phyloP scores from a whole-genome alignment of 2,113 vertebrate genomes.

The Nanorana parkeri region DNA sequence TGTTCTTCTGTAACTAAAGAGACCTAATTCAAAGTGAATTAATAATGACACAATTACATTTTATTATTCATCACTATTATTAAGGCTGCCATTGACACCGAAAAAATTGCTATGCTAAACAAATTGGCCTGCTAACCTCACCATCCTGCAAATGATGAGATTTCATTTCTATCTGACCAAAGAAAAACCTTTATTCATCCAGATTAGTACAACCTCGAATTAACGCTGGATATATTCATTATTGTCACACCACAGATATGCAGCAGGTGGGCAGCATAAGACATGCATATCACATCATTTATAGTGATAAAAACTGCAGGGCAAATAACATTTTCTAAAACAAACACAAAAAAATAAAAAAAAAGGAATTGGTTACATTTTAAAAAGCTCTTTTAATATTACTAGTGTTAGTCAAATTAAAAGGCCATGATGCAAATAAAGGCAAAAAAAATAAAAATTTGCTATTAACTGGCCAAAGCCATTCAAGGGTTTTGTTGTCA shows the following conservation, averaged over 20 bases:
- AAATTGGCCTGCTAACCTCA: slow-evolving; percentile 76
- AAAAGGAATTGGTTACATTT: no score
- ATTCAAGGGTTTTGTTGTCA: no score
- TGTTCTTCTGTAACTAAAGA: slow-evolving; percentile 61
- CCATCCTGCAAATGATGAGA: slow-evolving; percentile 75
- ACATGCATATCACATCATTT: slow-evolving; percentile 63
- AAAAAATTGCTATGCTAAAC: slow-evolving; percentile 75
- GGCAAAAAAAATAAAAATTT: no score
- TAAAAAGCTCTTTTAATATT: no score
- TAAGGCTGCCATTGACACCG: slow-evolving; percentile 75
- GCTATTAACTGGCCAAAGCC: no score
- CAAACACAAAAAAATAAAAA: no score
- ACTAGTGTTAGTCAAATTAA: no score
- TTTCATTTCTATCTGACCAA: slow-evolving; percentile 79
- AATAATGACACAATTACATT: slow-evolving; percentile 72
- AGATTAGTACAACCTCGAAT: slow-evolving; percentile 77
- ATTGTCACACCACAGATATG: slow-evolving; percentile 70
- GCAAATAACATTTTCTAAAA: no score
- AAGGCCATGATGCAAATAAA: no score
- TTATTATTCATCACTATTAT: slow-evolving; percentile 76
- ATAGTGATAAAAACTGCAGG: no score
- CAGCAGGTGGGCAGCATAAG: slow-evolving; percentile 58
- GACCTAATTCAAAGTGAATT: slow-evolving; percentile 71
- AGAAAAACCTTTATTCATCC: slow-evolving; percentile 75
- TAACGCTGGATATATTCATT: slow-evolving; percentile 79